These are phyloP conservation scores for Oscheius sp. DNA, from an alignment of 2,888 invertebrate genomes.

Conservation along the genomic window DNA sequence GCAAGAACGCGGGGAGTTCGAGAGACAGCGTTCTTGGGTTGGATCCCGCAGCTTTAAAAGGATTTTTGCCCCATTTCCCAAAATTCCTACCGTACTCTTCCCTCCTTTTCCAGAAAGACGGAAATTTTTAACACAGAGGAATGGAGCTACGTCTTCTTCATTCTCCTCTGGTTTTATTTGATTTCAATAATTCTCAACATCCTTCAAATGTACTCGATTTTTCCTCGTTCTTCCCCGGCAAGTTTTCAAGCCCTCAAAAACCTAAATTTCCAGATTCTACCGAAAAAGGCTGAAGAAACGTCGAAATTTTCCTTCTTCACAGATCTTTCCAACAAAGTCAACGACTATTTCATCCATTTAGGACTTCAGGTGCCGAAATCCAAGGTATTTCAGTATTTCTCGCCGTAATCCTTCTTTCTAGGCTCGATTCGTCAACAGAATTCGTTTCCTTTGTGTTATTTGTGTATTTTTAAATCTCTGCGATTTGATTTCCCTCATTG, in stretches of 20 bases:
- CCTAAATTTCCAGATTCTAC: neutral
- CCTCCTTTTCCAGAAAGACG: neutral
- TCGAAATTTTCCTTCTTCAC: neutral
- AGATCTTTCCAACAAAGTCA: neutral
- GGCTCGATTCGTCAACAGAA: too few species aligned
- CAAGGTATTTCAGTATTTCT: neutral
- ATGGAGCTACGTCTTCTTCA: conserved; percentile 2
- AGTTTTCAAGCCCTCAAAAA: too few species aligned
- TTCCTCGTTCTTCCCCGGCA: too few species aligned
- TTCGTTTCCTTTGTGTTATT: too few species aligned
- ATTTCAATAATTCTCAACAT: neutral
- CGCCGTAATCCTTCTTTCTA: too few species aligned
- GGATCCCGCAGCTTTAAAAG: too few species aligned
- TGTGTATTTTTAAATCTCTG: too few species aligned
- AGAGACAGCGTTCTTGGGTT: too few species aligned
- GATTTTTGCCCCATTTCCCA: too few species aligned
- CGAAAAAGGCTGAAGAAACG: neutral
- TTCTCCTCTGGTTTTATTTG: conserved; percentile 7
- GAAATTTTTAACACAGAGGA: neutral
- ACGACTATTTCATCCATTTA: neutral
- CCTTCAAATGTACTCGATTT: neutral
- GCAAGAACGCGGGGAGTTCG: too few species aligned
- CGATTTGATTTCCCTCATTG: too few species aligned
- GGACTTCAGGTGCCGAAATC: neutral
- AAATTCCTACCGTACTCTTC: too few species aligned